A percentile compares a stretch with the other conserved stretches of the same genome.
Evolutionary conservation across 1,140 invertebrate genomes (phyloP).

Genomic region (Nasonia longicornis): DNA sequence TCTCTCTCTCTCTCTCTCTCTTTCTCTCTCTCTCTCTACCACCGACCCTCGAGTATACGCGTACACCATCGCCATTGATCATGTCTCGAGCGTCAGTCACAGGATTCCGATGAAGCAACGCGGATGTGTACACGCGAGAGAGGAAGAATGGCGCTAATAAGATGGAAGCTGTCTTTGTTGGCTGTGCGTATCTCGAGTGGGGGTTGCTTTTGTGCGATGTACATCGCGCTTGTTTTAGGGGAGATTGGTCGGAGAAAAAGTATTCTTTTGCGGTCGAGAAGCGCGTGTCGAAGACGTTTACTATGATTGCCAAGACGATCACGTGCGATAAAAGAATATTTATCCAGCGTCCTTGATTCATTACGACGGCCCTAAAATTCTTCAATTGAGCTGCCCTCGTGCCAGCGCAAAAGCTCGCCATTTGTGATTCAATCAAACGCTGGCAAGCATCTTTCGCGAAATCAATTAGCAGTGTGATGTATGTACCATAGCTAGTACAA

Average conservation of each 20-base stretch:
- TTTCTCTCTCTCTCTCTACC: background rate
- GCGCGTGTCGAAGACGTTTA: no score
- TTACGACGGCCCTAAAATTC: no score
- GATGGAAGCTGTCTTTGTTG: background rate
- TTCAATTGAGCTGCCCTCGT: no score
- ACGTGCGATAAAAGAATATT: no score
- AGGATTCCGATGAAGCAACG: background rate
- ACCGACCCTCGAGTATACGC: background rate
- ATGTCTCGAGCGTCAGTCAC: background rate
- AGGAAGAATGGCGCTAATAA: background rate
- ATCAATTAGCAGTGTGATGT: slow-evolving; percentile 22
- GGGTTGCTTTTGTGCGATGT: background rate
- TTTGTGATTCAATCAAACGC: slow-evolving; percentile 42
- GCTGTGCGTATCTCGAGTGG: background rate
- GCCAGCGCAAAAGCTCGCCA: background rate
- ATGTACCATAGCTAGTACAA: no score
- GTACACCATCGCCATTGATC: background rate
- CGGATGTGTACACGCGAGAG: background rate
- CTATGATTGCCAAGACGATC: no score
- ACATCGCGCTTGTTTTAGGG: background rate
- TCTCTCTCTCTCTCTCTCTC: background rate
- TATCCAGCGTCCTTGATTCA: no score
- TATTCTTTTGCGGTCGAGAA: background rate
- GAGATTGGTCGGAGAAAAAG: background rate
- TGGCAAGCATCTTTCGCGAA: background rate